Evolutionary conservation across 2,797 vertebrate genomes (phyloP).

Genomic region (Merluccius polli): DNA sequence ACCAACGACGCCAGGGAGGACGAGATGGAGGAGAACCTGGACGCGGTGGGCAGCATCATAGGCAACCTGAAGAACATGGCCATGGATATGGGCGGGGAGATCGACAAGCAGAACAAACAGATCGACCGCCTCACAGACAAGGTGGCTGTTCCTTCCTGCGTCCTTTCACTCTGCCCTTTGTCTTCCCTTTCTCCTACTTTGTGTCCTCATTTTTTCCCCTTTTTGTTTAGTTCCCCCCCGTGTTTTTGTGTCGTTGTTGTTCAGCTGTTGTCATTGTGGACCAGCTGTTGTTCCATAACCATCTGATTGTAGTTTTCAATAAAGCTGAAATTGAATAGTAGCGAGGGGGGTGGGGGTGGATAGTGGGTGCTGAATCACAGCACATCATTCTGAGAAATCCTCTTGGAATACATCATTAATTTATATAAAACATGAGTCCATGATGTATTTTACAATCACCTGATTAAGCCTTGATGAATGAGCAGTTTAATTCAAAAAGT

Average conservation of each 20-base stretch:
- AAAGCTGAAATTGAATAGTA: neutral
- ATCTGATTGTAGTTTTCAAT: neutral
- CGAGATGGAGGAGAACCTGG: conserved; percentile 97
- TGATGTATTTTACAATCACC: neutral
- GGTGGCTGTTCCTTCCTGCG: conserved; percentile 72
- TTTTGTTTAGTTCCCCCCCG: too few relatives aligned
- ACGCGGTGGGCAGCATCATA: conserved; percentile 85
- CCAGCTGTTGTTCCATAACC: neutral
- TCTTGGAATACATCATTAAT: neutral
- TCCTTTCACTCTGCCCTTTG: too few relatives aligned
- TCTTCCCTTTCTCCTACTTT: too few relatives aligned
- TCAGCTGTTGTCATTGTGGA: too few relatives aligned
- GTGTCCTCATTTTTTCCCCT: too few relatives aligned
- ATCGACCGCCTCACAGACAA: conserved; percentile 86
- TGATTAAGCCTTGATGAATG: neutral
- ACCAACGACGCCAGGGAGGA: conserved; percentile 94
- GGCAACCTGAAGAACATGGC: conserved; percentile 92
- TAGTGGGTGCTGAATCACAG: neutral
- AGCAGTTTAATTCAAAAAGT: neutral
- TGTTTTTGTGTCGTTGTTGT: neutral
- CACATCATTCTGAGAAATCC: too few relatives aligned
- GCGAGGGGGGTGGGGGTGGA: too few relatives aligned
- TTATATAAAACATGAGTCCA: neutral
- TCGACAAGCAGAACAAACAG: conserved; percentile 88
- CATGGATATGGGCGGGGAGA: conserved; percentile 91